A percentile compares a stretch with the other conserved stretches of the same genome.
Conservation (phyloP, 2,797 vertebrate species). For the Gallinago solitaria region DNA sequence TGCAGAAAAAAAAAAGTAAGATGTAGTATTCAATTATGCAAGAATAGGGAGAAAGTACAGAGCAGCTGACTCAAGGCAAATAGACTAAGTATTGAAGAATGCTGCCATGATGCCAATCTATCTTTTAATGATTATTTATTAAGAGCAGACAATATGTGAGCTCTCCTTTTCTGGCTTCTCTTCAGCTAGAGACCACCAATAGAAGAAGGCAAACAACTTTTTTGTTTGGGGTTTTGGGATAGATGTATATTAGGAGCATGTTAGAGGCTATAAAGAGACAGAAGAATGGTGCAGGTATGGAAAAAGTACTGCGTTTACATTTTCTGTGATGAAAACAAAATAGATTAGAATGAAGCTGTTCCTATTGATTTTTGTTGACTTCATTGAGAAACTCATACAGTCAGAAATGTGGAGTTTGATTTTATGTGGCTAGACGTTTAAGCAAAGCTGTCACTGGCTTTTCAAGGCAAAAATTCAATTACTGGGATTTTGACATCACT, state of each 20-base stretch:
- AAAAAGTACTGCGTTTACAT: background rate
- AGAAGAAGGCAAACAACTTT: background rate
- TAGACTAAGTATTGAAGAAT: background rate
- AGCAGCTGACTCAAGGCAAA: slow-evolving; percentile 11
- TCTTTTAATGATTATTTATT: slow-evolving; percentile 50
- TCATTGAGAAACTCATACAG: background rate
- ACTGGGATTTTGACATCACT: background rate
- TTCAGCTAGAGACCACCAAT: background rate
- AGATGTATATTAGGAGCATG: background rate
- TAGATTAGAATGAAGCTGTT: background rate
- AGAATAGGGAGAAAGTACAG: background rate
- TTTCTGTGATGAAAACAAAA: background rate
- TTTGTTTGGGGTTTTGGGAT: background rate
- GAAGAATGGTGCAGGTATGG: background rate
- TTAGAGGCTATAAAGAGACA: background rate
- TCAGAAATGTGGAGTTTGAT: background rate
- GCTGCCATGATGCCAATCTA: background rate
- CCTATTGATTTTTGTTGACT: background rate
- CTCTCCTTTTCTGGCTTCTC: background rate
- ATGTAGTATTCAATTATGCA: slow-evolving; percentile 14
- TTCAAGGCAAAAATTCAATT: slow-evolving; percentile 43
- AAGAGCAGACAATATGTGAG: background rate
- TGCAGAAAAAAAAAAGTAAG: background rate
- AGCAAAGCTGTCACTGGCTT: slow-evolving; percentile 7
- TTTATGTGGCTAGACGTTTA: slow-evolving; percentile 8